Evolutionary conservation across 64 coral and sea anemone species (phyloP), one percentile per base, ranked within the genome.

Genomic region (Stichodactyla mertensii): DNA sequence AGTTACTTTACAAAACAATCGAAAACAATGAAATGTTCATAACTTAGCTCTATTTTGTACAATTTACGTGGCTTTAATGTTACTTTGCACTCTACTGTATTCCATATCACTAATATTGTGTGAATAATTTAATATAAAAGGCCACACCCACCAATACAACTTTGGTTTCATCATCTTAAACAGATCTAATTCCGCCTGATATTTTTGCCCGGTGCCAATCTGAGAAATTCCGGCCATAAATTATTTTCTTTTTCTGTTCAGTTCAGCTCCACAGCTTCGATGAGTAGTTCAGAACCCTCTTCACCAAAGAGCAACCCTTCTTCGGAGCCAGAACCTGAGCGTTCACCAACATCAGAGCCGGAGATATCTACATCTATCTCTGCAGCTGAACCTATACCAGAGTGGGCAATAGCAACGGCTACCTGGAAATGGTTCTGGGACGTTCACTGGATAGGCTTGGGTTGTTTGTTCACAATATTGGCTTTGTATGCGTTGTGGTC

Each of bases 401-500:
- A 90, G 20, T 96, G 94, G 94, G 82, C 85, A 10, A 22, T 52
- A 89, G 94, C 94, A 52, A 77, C 61, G 79, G 53, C 60, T 60
- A 90, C 91, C 9, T 96, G 94, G 94, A 16, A 89, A 57, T 92
- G 94, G 90, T 67, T 59, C 8, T 96, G 94, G 94, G 59, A 85
- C 16, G 74, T 96, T 9, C 94, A 96, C 55, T 96, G 94, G 94
- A 82, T 52, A 16, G 91, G 94, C 9, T 67, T 96, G 54, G 94
- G 94, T 2, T 28, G 74, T 66, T 51, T 96, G 61, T 96, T 96
- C 84, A 26, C 67, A 12, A 24, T 96, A 6, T 57, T 92, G 51
- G 91, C 94, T 1, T 54, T 96, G 12, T 96, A 96, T 74, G 91
- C 94, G 4, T 6, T 88, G 22, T 96, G 87, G 90, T 96, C 94